Evolutionary conservation across 2,888 invertebrate species (phyloP).

Genomic region (Perdita meconis): DNA sequence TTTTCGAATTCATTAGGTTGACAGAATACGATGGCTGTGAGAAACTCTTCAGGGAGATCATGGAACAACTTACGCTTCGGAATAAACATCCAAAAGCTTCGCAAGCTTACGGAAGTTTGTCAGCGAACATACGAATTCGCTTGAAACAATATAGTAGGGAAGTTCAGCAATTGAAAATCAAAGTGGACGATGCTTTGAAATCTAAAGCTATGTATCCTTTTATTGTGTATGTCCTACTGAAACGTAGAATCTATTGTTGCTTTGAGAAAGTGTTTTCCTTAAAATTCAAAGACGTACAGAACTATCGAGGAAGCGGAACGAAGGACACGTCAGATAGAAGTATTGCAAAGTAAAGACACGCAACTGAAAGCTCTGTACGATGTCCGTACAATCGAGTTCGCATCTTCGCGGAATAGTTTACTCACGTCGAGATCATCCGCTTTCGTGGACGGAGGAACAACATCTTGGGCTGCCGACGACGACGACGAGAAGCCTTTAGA

Average conservation of each 20-base stretch:
- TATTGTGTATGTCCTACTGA: neutral
- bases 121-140: conserved; percentile 86
- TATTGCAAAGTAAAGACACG: conserved; percentile 86
- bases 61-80: conserved; percentile 86
- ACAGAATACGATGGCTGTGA: conserved; percentile 89
- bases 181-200: conserved; percentile 85
- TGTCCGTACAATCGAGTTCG: conserved; percentile 78
- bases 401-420: conserved; percentile 80
- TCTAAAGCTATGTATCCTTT: conserved; percentile 85
- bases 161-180: conserved; percentile 86
- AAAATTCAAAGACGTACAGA: conserved; percentile 80
- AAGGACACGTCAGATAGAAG: conserved; percentile 87
- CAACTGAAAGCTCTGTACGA: conserved; percentile 86
- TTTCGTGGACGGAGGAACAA: conserved; percentile 84
- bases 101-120: conserved; percentile 86
- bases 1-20: conserved; percentile 84
- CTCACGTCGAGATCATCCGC: conserved; percentile 78
- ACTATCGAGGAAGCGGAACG: conserved; percentile 88
- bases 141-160: conserved; percentile 88
- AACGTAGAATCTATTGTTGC: too few species aligned
- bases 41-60: conserved; percentile 87
- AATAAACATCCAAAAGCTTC: conserved; percentile 85
- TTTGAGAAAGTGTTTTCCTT: conserved; percentile 70
- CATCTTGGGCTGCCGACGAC: conserved; percentile 83
- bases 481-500: conserved; percentile 84